A percentile compares a stretch with the other conserved stretches of the same genome.
These are phyloP conservation scores for Urocyon cinereoargenteus DNA, from an alignment of 2,797 vertebrate species.

Conservation along the genomic window DNA sequence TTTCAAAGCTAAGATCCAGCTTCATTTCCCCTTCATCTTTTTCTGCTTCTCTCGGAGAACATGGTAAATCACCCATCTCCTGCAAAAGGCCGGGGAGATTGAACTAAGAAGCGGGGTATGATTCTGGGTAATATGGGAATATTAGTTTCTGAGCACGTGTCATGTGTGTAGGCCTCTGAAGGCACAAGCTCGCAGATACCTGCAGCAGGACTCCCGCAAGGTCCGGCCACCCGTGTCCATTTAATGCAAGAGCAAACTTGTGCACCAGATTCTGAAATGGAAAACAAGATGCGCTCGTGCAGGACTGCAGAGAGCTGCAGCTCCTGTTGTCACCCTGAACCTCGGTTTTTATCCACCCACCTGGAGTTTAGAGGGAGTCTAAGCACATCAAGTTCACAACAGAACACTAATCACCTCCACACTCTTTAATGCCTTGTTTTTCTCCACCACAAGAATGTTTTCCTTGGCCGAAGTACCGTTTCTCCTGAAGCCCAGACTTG, in stretches of 20 bases:
- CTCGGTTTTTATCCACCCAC: constrained; percentile 61
- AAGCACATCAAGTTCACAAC: constrained; percentile 54
- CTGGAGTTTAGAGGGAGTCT: constrained; percentile 58
- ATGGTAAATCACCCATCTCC: background rate
- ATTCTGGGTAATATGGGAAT: background rate
- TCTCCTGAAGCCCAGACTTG: constrained; percentile 39
- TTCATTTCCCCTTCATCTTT: background rate
- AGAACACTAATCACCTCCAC: constrained; percentile 36
- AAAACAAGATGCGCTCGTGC: constrained; percentile 70
- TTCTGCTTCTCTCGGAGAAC: constrained; percentile 29
- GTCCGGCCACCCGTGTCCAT: background rate
- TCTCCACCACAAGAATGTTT: constrained; percentile 58
- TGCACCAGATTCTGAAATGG: constrained; percentile 71
- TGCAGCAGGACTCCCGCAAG: constrained; percentile 18
- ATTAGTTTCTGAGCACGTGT: constrained; percentile 10
- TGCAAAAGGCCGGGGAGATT: background rate
- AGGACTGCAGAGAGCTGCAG: constrained; percentile 48
- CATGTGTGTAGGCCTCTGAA: background rate
- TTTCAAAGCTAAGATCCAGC: background rate
- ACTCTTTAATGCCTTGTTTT: constrained; percentile 47
- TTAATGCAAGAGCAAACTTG: constrained; percentile 50
- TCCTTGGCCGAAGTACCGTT: background rate
- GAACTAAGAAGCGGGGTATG: background rate
- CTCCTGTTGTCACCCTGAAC: constrained; percentile 63
- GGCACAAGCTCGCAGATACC: constrained; percentile 26